Conservation (phyloP, 2,113 vertebrate species). For the Pipra filicauda region DNA sequence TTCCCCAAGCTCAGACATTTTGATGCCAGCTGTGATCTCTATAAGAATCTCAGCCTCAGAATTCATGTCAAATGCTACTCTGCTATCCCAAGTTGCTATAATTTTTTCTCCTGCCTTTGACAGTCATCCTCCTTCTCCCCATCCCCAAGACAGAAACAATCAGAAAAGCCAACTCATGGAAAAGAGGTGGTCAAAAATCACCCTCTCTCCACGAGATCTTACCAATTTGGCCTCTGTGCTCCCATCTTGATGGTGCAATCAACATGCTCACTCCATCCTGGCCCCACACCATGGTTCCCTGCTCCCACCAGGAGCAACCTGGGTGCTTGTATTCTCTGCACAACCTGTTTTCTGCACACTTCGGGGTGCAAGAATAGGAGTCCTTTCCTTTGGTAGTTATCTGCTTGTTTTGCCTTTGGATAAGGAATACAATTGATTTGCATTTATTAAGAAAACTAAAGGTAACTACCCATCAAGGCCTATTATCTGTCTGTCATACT, state of each 20-base stretch:
- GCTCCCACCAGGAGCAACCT: not conserved
- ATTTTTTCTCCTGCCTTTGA: not conserved
- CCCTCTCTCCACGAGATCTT: not conserved
- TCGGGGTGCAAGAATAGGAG: not conserved
- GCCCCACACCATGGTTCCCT: not conserved
- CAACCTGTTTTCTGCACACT: not conserved
- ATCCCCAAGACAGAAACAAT: not conserved
- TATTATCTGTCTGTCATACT: not conserved
- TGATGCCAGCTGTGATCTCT: slow-evolving; percentile 25
- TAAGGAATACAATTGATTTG: not conserved
- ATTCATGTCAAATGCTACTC: not conserved
- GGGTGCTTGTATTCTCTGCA: not conserved
- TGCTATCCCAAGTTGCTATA: not conserved
- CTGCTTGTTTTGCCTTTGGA: not conserved
- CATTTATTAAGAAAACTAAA: slow-evolving; percentile 1
- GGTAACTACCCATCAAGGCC: not conserved
- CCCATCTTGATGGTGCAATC: not conserved
- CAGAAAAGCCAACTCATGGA: not conserved
- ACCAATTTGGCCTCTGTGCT: not conserved
- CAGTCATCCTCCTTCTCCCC: not conserved
- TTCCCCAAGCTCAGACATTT: not conserved
- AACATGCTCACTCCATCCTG: not conserved
- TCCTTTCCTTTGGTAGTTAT: not conserved
- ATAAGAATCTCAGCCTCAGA: not conserved
- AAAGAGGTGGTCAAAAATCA: not conserved